Conservation (phyloP, 2,888 invertebrate species). For the Drosophila quinaria region DNA sequence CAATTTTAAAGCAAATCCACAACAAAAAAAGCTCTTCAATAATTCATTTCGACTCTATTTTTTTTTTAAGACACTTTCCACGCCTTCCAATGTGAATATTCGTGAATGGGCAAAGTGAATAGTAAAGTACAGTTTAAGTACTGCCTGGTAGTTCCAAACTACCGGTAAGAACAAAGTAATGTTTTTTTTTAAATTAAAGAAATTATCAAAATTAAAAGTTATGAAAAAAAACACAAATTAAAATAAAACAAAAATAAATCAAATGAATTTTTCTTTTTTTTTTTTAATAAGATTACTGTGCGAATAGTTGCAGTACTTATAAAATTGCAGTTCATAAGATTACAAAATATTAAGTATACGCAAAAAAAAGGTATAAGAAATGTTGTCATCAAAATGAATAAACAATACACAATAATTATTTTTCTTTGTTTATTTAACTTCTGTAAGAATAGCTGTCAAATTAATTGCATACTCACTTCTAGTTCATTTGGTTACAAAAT, state of each 20-base stretch:
- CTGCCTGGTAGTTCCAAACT: not conserved
- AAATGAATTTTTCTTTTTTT: no score
- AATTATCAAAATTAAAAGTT: not conserved
- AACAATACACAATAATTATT: no score
- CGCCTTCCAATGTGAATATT: not conserved
- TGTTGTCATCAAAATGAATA: no score
- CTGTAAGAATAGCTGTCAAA: no score
- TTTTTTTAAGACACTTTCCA: not conserved
- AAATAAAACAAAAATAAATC: no score
- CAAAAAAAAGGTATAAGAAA: no score
- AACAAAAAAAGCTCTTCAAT: slow-evolving; percentile 39
- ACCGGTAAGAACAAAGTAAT: not conserved
- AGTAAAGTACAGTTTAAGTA: not conserved
- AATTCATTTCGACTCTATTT: slow-evolving; percentile 38
- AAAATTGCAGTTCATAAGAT: no score
- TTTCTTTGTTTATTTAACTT: no score
- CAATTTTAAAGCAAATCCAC: slow-evolving; percentile 66
- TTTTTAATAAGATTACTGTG: no score
- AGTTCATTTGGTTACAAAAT: not conserved
- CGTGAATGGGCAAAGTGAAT: not conserved
- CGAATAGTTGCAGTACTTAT: no score
- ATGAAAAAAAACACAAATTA: not conserved
- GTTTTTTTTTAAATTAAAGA: not conserved
- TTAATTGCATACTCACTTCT: no score
- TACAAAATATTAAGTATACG: no score